Evolutionary conservation across 2,888 invertebrate species (phyloP), one percentile per base, ranked within the genome.

Genomic region (Lasioglossum vierecki): DNA sequence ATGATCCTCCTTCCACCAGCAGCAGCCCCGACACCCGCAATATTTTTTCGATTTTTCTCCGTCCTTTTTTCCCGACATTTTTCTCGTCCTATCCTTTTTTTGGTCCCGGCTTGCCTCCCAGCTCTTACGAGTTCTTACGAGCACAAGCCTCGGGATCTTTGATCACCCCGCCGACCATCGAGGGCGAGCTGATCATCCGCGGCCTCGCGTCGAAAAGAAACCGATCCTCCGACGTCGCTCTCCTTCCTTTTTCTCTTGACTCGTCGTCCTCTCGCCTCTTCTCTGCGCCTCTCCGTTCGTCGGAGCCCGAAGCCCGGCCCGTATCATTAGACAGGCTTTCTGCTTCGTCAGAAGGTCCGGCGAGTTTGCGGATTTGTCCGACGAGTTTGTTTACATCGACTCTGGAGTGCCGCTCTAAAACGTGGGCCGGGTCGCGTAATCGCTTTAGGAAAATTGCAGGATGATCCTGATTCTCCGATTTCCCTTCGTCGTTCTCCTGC

Each of bases 161-260:
- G 94, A 94, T 94, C 93, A 90, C 88, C 92, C 91, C 91, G 92
- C 93, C 93, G 93, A 90, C 91, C 90, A 84, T 88, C 88, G 89
- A 90, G 82, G 81, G 91, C 91, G 92, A 92, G 91, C 92, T 90
- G 93, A 93, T 93, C 93, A 92, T 93, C 93, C 90, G 91, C 88
- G 88, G 86, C 85, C 88, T 86, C 87, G 87, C 85, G 87, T 89
- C 88, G 88, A 89, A 90, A 90, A 88, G 91, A 92, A 92, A 92
- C 90, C 88, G 92, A 92, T 92, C 88, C 84, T 60, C 78, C 66
- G 22, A 66, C 76, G 68, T 75, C 77, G 70, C 72, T 66, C 73
- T 76, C 49, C 66, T 80, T 70, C 66, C 86, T 83, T 84, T 87
- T 77, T 68, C 35, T 22, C 11, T 39, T 22, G 63, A 30, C 22